Percentiles rank a stretch among this genome's conserved stretches.
These are phyloP conservation scores for Gobio gobio DNA, from an alignment of 2,113 vertebrate species.

Conservation along the genomic window DNA sequence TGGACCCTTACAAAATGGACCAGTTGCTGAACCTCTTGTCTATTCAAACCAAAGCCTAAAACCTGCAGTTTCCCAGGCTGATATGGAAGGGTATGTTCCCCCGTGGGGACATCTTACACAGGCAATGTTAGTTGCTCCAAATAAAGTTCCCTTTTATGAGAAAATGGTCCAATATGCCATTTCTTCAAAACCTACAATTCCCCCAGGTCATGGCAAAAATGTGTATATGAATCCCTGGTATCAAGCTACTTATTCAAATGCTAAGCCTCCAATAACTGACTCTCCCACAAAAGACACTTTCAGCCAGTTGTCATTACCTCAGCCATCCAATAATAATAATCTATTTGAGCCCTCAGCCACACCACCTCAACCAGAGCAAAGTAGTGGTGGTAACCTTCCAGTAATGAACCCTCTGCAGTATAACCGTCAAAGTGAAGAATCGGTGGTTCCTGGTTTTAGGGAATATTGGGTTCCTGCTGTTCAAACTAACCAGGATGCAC, in stretches of 20 bases:
- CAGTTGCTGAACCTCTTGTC: background rate
- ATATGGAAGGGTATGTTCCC: background rate
- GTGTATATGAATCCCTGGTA: background rate
- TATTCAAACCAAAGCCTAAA: background rate
- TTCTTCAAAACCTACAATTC: background rate
- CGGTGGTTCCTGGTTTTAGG: background rate
- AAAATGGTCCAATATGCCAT: background rate
- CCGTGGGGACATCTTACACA: background rate
- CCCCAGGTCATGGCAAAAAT: background rate
- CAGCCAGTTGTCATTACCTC: background rate
- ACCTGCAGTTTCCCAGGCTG: background rate
- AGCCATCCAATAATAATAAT: background rate
- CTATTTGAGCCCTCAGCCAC: background rate
- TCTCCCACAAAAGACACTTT: background rate
- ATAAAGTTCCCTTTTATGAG: background rate
- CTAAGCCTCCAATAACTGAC: background rate
- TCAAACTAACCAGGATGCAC: background rate
- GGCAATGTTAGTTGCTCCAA: background rate
- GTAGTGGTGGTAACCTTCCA: background rate
- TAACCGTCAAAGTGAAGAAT: background rate
- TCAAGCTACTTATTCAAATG: constrained; percentile 3
- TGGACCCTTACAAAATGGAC: background rate
- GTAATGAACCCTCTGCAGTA: background rate
- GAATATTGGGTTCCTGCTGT: constrained; percentile 19
- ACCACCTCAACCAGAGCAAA: background rate